Percentiles rank a stretch among this genome's conserved stretches.
These are phyloP conservation scores for Serranus cabrilla DNA, from an alignment of 2,797 vertebrate species.

Conservation along the genomic window DNA sequence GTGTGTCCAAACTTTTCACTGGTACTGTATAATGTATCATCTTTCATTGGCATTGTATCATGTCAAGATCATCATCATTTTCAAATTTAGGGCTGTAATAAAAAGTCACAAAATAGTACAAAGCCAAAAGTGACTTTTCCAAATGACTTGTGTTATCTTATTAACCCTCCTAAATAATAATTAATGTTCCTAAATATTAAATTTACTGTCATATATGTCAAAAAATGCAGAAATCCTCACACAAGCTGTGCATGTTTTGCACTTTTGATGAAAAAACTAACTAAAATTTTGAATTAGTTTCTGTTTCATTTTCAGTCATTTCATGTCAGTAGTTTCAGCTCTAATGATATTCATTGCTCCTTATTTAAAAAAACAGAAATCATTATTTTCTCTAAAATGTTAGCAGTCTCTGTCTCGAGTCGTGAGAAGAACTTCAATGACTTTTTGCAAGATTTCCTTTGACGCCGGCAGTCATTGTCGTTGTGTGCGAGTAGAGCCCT, in stretches of 20 bases:
- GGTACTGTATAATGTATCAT: too few relatives aligned
- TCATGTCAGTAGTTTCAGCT: background rate
- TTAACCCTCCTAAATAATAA: background rate
- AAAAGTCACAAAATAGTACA: background rate
- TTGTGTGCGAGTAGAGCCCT: slow-evolving; percentile 15
- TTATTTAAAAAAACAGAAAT: background rate
- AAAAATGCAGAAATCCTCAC: background rate
- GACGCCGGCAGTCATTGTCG: background rate
- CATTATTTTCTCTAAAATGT: background rate
- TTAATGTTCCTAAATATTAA: background rate
- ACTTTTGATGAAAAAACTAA: background rate
- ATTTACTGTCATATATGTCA: background rate
- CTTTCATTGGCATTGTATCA: too few relatives aligned
- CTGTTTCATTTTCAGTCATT: background rate
- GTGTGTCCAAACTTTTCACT: too few relatives aligned
- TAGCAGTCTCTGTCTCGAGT: background rate
- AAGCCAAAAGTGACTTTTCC: background rate
- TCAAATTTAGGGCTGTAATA: background rate
- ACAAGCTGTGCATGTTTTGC: background rate
- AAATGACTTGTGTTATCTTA: background rate
- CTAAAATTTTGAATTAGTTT: background rate
- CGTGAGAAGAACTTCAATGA: background rate
- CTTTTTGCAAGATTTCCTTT: slow-evolving; percentile 17
- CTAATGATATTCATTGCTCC: background rate
- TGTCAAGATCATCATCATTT: too few relatives aligned